Evolutionary conservation across 2,113 vertebrate species (phyloP), one percentile per base, ranked within the genome.

Genomic region (Pontoporia blainvillei): DNA sequence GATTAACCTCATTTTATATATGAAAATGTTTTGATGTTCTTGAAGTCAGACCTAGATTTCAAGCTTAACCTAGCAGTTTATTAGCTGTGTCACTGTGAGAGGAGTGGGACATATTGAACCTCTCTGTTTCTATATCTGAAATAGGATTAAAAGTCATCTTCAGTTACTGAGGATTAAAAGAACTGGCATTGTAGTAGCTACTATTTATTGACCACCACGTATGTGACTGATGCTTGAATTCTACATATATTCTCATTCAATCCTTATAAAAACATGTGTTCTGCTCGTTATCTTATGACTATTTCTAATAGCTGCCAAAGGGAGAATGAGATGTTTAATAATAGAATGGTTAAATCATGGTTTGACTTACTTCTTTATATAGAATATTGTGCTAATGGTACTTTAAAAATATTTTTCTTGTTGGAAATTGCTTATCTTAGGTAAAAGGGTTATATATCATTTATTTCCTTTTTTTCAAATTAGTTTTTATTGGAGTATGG

Each of bases 41-140:
- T 94, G 64, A 92, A 84, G 14, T 46, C 61, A 59, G 27, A 97
- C 41, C 12, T 91, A n/a, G 46, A n/a, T 92, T 87, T 92, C 54
- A 86, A 86, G 41, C 12, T 29, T 82, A 44, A 73, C 39, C 12
- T 15, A 66, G 52, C 36, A 78, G 31, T 91, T 94, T 36, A 94
- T 92, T 92, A 81, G 18, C 52, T 71, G 3, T 84, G 54, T 61
- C 66, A 86, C 12, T 57, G 2, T 44, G 64, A 64, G 17, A n/a
- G 27, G 31, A 46, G 17, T 49, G 39, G 21, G 21, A 59, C 39
- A 34, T 94, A 59, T 75, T 85, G 82, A 92, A 94, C 57, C 4
- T 64, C 1, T 61, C 64, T 62, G 73, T 92, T 91, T 88, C 34
- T 91, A n/a, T 79, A 18, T 96, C 54, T 73, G 23, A 97, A 81